Evolutionary conservation across 1,140 invertebrate species (phyloP), one percentile per base, ranked within the genome.

Genomic region (Hylaeus anthracinus): DNA sequence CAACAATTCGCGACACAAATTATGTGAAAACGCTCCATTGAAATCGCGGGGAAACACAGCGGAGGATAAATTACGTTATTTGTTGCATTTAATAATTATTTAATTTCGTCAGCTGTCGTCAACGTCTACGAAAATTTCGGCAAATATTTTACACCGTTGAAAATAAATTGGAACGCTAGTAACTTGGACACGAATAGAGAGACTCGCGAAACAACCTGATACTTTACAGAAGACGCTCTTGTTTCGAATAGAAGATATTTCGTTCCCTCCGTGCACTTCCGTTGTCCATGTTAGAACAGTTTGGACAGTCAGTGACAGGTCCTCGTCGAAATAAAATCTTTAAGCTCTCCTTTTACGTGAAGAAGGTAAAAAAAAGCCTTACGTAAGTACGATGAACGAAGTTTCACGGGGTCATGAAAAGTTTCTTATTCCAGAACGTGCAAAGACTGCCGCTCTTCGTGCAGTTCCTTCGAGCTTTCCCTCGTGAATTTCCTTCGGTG

Each of bases 401-500:
- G 79, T 61, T 48, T 61, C 72, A 73, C 78, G 70, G 85, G 83
- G 73, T 85, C 79, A 60, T 79, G 83, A 83, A 82, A 86, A 86
- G 79, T 86, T 86, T 82, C 79, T 82, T 71, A 75, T 73, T 81
- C 72, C 39, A 39, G 65, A 55, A 86, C 84, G 82, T 82, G 84
- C 75, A 48, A 79, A 61, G 58, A 64, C 76, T 67, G 12, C 48
- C 67, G 39, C 51, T 69, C 69, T 55, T 63, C 56, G 65, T 51
- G 56, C n/a, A 9, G 5, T 53, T 39, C 65, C 66, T 58, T 60
- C 73, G 76, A 80, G 60, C 65, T 69, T 61, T 61, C 61, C 65
- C 71, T 48, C 72, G 72, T 73, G 72, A 84, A 77, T 81, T 84
- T 61, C 67, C 71, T 64, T 65, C 48, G 45, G 39, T 73, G 58